These are phyloP conservation scores for Sphecodes monilicornis DNA, from an alignment of 2,888 invertebrate species.

Conservation along the genomic window DNA sequence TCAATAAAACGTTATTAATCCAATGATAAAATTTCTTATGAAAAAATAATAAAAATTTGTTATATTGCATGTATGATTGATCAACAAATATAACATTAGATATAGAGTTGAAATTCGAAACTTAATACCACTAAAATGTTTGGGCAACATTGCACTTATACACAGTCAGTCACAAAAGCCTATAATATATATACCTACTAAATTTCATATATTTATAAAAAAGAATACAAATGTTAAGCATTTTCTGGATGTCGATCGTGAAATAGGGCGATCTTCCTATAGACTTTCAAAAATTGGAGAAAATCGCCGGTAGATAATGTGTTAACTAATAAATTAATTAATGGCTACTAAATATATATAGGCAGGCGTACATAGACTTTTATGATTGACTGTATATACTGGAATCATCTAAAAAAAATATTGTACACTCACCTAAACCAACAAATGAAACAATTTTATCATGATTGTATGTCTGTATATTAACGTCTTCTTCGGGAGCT, in stretches of 20 bases:
- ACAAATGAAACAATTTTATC: conserved; percentile 88
- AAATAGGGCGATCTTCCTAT: too few relatives aligned
- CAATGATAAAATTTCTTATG: neutral
- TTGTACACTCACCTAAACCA: conserved; percentile 86
- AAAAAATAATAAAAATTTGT: too few relatives aligned
- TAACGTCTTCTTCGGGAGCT: conserved; percentile 82
- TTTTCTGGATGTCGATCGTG: too few relatives aligned
- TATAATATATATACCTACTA: neutral
- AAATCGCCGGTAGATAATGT: too few relatives aligned
- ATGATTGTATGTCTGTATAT: conserved; percentile 85
- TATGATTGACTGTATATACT: neutral
- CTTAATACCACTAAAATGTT: neutral
- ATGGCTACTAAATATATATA: too few relatives aligned
- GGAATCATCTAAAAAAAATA: neutral
- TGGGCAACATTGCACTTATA: neutral
- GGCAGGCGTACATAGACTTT: too few relatives aligned
- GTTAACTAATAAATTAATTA: too few relatives aligned
- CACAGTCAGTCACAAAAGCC: neutral
- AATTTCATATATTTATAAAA: neutral
- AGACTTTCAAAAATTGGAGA: too few relatives aligned
- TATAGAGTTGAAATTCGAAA: too few relatives aligned
- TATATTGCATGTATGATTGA: too few relatives aligned
- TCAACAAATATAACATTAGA: too few relatives aligned
- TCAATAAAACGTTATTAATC: neutral
- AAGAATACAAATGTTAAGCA: too few relatives aligned